Conservation (phyloP, 2,888 invertebrate genomes). For the Drosophila suboccidentalis region DNA sequence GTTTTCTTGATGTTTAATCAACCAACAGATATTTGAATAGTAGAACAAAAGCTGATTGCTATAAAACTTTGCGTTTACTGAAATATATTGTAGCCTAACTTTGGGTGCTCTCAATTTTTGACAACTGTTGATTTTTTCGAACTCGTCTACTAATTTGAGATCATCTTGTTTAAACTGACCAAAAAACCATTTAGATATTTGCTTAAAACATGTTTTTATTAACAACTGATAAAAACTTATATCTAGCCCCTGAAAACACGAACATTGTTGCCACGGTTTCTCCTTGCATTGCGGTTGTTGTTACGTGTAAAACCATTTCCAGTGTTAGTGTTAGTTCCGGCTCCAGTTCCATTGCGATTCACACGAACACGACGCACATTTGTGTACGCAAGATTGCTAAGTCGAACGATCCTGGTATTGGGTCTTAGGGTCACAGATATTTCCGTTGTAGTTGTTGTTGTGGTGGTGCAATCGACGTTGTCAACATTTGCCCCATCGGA, state of each 20-base stretch:
- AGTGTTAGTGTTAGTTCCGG: neutral
- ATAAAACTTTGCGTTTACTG: neutral
- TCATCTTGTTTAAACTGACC: neutral
- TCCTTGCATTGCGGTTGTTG: neutral
- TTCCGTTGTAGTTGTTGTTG: conserved; percentile 34
- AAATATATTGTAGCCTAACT: neutral
- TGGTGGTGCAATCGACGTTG: conserved; percentile 29
- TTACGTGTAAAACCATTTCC: neutral
- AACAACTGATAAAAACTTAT: conserved; percentile 2
- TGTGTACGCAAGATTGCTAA: conserved; percentile 26
- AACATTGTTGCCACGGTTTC: conserved; percentile 4
- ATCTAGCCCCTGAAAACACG: conserved; percentile 11
- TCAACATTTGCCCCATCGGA: conserved; percentile 2
- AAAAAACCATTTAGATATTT: neutral
- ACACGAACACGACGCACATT: conserved; percentile 15
- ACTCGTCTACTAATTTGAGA: neutral
- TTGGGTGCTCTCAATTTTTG: neutral
- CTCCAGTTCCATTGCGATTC: conserved; percentile 7
- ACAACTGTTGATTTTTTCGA: neutral
- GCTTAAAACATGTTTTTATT: conserved; percentile 2
- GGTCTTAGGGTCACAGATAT: neutral
- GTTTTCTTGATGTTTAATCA: neutral
- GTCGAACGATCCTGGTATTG: neutral
- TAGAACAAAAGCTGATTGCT: conserved; percentile 7
- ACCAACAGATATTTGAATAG: neutral